Evolutionary conservation across 1,140 invertebrate genomes (phyloP).

Genomic region (Eurytemora carolleeae): DNA sequence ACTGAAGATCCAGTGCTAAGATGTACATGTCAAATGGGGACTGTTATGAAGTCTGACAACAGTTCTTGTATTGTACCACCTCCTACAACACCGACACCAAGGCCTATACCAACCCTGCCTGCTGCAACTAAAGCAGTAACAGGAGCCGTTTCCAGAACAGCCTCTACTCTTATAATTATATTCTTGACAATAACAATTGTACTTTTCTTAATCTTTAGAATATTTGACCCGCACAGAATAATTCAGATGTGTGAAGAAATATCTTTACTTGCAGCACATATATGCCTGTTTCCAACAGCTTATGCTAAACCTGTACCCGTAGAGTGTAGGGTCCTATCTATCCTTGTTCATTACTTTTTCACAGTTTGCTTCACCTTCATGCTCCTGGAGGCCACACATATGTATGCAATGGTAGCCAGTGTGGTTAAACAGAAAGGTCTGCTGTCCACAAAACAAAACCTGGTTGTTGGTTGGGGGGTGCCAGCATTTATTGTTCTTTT

Average conservation of each 20-base stretch:
- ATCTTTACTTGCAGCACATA: constrained; percentile 21
- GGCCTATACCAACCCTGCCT: constrained; percentile 22
- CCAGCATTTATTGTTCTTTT: constrained; percentile 21
- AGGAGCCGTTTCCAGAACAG: constrained; percentile 22
- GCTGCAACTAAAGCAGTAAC: constrained; percentile 21
- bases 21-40: constrained; percentile 23
- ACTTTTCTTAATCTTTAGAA: constrained; percentile 21
- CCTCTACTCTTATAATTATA: constrained; percentile 22
- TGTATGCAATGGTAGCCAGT: constrained; percentile 24
- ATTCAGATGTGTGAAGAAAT: constrained; percentile 26
- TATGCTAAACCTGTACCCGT: not conserved
- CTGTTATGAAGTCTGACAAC: constrained; percentile 17
- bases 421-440: constrained; percentile 24
- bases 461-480: constrained; percentile 23
- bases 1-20: constrained; percentile 15
- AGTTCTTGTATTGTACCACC: constrained; percentile 18
- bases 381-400: constrained; percentile 23
- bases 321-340: constrained; percentile 21
- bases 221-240: constrained; percentile 22
- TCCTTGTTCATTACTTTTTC: constrained; percentile 23
- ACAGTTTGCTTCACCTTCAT: constrained; percentile 25
- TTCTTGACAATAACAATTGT: constrained; percentile 21
- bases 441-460: constrained; percentile 21
- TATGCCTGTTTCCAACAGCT: constrained; percentile 21
- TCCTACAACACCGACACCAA: constrained; percentile 20